Evolutionary conservation across 64 coral and sea anemone genomes (phyloP), one percentile per base, ranked within the genome.

Genomic region (Stichodactyla helianthus): DNA sequence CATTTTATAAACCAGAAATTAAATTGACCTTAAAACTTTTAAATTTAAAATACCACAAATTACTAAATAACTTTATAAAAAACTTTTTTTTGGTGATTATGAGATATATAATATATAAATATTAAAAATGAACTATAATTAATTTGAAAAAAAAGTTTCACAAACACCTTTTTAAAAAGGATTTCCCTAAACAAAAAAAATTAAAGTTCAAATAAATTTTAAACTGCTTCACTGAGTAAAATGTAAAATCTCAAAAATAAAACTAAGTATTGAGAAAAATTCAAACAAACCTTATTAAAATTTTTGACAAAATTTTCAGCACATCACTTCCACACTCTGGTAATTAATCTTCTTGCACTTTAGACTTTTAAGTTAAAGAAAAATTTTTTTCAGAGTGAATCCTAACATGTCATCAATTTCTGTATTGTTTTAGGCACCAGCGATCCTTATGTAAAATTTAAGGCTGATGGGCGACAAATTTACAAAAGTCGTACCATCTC

Each of bases 361-460:
- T 63, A 17, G 51, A 19, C 19, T 31, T 64, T 20, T 0, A 85
- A 85, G 28, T 51, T 20, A 16, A 61, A 50, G n/a, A n/a, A 51
- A 50, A 61, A 20, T 2, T 23, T 20, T 53, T 1, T 16, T 51
- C 18, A 50, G 27, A 26, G 35, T 59, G 11, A 53, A 31, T 59
- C 28, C 0, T 58, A 58, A 58, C 55, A 58, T 15, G 53, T 13
- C 1, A 31, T 67, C 26, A 71, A 59, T 59, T 18, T 77, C 18
- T 82, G 77, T 68, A 61, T 61, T 11, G 52, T 92, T 90, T 77
- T 63, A 98, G 96, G 96, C 83, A 98, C 96, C 26, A 98, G 96
- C 86, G 96, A 98, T 79, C 96, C 96, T 61, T 98, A 98, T 90
- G 96, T 98, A 4, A 98, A 98, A 98, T 98, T 98, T 80, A 98